phyloP scores from a whole-genome alignment of 2,888 invertebrate species.

The Mythimna pallens region DNA sequence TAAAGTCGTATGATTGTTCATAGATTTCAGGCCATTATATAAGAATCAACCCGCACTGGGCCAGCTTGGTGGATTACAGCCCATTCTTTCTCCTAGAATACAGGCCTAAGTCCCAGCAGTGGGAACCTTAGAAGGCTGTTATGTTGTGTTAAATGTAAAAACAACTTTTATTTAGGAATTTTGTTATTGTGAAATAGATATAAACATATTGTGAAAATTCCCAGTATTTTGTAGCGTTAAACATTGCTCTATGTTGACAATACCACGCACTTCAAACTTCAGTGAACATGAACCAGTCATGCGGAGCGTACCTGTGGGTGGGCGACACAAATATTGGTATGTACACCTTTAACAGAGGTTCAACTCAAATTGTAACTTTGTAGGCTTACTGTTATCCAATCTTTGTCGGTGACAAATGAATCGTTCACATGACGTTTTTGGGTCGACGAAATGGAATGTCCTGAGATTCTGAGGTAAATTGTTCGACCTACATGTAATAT shows the following conservation, averaged over 20 bases:
- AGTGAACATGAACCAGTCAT: slow-evolving; percentile 35
- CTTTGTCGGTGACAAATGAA: slow-evolving; percentile 42
- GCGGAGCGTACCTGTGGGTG: slow-evolving; percentile 18
- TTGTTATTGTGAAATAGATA: background rate
- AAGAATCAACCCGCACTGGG: no score
- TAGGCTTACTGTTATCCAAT: slow-evolving; percentile 24
- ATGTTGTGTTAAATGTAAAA: no score
- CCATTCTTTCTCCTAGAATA: no score
- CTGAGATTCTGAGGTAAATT: slow-evolving; percentile 19
- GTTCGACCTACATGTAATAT: slow-evolving; percentile 7
- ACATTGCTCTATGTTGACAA: background rate
- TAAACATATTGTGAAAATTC: background rate
- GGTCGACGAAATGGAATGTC: slow-evolving; percentile 26
- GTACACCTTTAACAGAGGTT: slow-evolving; percentile 30
- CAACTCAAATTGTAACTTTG: slow-evolving; percentile 35
- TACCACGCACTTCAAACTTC: slow-evolving; percentile 30
- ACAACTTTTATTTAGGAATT: background rate
- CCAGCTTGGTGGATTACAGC: no score
- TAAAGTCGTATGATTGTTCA: no score
- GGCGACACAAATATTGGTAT: slow-evolving; percentile 46
- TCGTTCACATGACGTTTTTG: slow-evolving; percentile 26
- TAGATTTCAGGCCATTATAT: no score
- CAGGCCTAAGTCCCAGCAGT: no score
- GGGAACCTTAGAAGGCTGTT: no score
- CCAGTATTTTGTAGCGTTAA: background rate